Evolutionary conservation across 30 jellyfish, hydroid and myxozoan species (phyloP).

Genomic region (Hydractinia symbiolongicarpus): DNA sequence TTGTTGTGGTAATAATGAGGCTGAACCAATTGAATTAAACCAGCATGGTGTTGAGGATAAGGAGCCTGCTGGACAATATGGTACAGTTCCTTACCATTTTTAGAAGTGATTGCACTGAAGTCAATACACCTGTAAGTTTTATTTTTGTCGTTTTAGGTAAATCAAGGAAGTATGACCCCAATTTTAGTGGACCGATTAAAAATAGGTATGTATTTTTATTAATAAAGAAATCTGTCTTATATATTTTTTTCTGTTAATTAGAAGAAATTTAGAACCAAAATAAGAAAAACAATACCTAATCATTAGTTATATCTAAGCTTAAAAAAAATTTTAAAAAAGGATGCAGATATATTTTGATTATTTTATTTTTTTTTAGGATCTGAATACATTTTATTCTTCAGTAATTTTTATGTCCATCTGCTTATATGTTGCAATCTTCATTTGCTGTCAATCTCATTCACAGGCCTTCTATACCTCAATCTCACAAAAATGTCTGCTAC

Average conservation of each 20-base stretch:
- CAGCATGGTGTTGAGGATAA: constrained; percentile 28
- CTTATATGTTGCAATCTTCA: too few relatives aligned
- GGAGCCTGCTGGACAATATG: constrained; percentile 54
- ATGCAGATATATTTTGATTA: too few relatives aligned
- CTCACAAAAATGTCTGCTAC: too few relatives aligned
- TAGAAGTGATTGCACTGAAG: not conserved
- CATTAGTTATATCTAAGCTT: too few relatives aligned
- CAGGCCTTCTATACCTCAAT: too few relatives aligned
- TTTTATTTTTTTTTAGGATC: too few relatives aligned
- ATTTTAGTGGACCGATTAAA: constrained; percentile 68
- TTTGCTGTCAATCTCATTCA: too few relatives aligned
- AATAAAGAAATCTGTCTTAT: not conserved
- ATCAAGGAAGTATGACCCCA: constrained; percentile 61
- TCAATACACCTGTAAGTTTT: not conserved
- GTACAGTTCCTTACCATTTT: constrained; percentile 13
- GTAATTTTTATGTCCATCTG: too few relatives aligned
- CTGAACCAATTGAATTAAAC: constrained; percentile 49
- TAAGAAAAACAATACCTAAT: too few relatives aligned
- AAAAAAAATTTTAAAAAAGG: too few relatives aligned
- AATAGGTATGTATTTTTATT: constrained; percentile 41
- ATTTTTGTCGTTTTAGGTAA: not conserved
- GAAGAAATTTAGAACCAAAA: not conserved
- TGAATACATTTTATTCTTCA: too few relatives aligned
- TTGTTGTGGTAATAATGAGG: constrained; percentile 55
- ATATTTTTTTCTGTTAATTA: not conserved